A percentile compares a stretch with the other conserved stretches of the same genome.
phyloP scores from a whole-genome alignment of 2,113 vertebrate species.

The Promerops cafer region DNA sequence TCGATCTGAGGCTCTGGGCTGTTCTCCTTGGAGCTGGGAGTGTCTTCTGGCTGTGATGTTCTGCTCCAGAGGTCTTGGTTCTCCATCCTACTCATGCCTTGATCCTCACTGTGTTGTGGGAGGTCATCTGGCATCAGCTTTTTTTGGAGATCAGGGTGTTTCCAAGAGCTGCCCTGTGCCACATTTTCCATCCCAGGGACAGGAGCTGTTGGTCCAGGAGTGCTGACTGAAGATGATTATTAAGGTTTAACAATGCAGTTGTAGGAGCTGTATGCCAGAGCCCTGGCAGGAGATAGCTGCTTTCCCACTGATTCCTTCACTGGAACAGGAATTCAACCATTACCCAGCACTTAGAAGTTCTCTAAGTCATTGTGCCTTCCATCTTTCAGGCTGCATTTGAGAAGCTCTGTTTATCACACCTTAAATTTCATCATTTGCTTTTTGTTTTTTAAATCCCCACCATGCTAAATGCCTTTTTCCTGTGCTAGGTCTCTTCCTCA shows the following conservation, averaged over 20 bases:
- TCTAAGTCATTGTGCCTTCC: neutral
- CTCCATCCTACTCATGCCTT: rapidly evolving
- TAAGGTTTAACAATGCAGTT: neutral
- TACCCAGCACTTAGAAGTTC: neutral
- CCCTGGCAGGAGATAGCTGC: neutral
- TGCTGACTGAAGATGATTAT: neutral
- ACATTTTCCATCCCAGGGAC: neutral
- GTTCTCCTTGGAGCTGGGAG: neutral
- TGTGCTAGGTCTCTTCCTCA: neutral
- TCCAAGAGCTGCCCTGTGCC: neutral
- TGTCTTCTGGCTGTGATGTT: neutral
- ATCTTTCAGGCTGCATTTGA: neutral
- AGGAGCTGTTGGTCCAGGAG: neutral
- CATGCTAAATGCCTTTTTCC: neutral
- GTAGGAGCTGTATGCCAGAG: neutral
- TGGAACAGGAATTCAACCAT: neutral
- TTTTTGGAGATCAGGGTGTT: neutral
- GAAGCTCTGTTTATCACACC: neutral
- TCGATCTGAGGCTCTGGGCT: neutral
- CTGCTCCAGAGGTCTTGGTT: neutral
- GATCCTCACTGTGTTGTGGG: neutral
- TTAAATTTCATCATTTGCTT: neutral
- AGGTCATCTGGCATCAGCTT: neutral
- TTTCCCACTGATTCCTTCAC: neutral
- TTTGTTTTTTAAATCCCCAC: neutral